Evolutionary conservation across 1,140 invertebrate species (phyloP).

Genomic region (Lanistes nyassanus): DNA sequence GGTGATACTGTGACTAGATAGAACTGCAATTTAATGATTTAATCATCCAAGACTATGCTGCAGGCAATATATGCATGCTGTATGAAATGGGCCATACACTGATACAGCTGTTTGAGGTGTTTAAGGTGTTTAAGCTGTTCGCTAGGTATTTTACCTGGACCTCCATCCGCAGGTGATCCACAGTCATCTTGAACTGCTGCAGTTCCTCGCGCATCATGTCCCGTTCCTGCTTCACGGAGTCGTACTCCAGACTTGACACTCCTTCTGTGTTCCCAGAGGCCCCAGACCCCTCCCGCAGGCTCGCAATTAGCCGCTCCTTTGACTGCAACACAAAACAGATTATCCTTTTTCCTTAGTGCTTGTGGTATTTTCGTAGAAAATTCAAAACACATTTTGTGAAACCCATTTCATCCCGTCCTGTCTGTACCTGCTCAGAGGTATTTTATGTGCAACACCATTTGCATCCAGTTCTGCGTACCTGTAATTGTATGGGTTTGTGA

Average conservation of each 20-base stretch:
- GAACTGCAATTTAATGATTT: too few species aligned
- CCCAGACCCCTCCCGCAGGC: conserved; percentile 72
- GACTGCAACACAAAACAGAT: conserved; percentile 68
- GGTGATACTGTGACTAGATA: too few species aligned
- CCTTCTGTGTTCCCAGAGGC: conserved; percentile 55
- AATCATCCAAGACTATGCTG: too few species aligned
- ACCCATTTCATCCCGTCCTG: too few species aligned
- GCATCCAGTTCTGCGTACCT: too few species aligned
- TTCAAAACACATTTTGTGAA: neutral
- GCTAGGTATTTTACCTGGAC: conserved; percentile 66
- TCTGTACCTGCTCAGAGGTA: too few species aligned
- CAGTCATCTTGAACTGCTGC: conserved; percentile 70
- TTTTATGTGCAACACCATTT: too few species aligned
- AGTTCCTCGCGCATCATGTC: conserved; percentile 75
- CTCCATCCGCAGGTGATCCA: conserved; percentile 71
- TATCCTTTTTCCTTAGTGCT: neutral
- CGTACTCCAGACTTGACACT: conserved; percentile 64
- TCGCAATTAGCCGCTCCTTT: conserved; percentile 80
- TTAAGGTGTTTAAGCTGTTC: too few species aligned
- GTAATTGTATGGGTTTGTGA: too few species aligned
- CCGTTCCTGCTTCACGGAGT: conserved; percentile 72
- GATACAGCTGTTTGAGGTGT: too few species aligned
- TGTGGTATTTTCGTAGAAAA: neutral
- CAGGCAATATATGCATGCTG: too few species aligned
- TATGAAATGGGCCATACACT: too few species aligned